These are phyloP conservation scores for Oikopleura dioica DNA, from an alignment of 23 tunicate species.

Conservation along the genomic window DNA sequence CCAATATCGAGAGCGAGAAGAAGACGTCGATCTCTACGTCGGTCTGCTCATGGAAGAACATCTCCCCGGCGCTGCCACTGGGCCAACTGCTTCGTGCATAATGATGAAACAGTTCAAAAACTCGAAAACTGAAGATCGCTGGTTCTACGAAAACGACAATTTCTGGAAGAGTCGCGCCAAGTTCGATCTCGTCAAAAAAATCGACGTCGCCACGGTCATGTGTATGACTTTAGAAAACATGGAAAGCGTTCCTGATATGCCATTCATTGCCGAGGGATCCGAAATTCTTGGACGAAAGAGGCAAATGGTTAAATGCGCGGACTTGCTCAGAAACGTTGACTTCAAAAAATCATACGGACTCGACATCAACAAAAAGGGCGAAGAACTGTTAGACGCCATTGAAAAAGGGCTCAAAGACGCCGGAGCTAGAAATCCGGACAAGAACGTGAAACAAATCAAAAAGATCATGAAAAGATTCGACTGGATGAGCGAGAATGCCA, in stretches of 20 bases:
- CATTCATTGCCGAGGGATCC: background rate
- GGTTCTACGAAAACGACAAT: background rate
- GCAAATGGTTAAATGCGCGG: background rate
- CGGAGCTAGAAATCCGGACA: no score
- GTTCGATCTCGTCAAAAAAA: background rate
- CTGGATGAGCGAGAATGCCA: no score
- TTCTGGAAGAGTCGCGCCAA: background rate
- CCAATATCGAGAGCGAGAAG: background rate
- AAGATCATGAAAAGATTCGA: no score
- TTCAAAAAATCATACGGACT: no score
- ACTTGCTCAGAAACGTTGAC: no score
- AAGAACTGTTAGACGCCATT: no score
- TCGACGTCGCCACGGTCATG: background rate
- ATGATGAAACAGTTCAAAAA: background rate
- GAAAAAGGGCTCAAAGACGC: no score
- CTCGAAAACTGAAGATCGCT: background rate
- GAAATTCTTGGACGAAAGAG: background rate
- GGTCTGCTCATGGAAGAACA: slow-evolving; percentile 13
- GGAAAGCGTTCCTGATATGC: background rate
- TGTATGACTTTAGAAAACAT: background rate
- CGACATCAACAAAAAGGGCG: no score
- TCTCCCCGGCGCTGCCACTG: background rate
- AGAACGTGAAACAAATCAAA: no score
- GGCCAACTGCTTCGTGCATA: background rate
- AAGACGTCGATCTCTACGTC: background rate